Conservation (phyloP, 2,113 vertebrate species). For the Vombatus ursinus region DNA sequence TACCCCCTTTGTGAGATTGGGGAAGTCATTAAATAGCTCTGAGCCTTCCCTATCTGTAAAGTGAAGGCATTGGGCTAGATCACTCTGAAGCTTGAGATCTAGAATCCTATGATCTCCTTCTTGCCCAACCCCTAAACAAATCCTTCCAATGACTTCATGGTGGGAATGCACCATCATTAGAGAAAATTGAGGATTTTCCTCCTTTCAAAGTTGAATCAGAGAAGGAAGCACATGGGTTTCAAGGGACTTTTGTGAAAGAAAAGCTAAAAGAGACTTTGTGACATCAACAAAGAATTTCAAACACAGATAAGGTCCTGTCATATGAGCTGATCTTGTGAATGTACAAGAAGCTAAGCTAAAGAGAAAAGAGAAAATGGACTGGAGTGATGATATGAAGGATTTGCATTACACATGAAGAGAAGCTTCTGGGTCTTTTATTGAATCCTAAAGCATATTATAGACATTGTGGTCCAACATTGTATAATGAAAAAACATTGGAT, state of each 20-base stretch:
- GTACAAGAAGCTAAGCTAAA: background rate
- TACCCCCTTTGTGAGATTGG: background rate
- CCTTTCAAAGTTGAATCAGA: background rate
- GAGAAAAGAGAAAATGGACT: background rate
- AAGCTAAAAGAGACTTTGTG: background rate
- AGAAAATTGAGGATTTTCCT: background rate
- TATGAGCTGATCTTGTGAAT: background rate
- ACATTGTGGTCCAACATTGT: background rate
- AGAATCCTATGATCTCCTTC: background rate
- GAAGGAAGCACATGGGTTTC: background rate
- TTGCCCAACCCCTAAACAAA: background rate
- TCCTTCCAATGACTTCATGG: background rate
- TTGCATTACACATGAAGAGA: background rate
- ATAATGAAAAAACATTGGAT: background rate
- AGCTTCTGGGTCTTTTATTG: background rate
- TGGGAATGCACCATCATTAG: background rate
- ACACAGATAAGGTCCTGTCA: background rate
- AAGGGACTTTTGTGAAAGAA: background rate
- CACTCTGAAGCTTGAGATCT: background rate
- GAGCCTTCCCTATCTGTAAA: background rate
- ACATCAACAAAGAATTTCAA: background rate
- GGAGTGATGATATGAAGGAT: background rate
- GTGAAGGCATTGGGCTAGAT: background rate
- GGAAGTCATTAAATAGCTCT: background rate
- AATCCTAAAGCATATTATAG: background rate